These are phyloP conservation scores for Pandemis cinnamomeana DNA, from an alignment of 2,888 invertebrate genomes.

Conservation along the genomic window DNA sequence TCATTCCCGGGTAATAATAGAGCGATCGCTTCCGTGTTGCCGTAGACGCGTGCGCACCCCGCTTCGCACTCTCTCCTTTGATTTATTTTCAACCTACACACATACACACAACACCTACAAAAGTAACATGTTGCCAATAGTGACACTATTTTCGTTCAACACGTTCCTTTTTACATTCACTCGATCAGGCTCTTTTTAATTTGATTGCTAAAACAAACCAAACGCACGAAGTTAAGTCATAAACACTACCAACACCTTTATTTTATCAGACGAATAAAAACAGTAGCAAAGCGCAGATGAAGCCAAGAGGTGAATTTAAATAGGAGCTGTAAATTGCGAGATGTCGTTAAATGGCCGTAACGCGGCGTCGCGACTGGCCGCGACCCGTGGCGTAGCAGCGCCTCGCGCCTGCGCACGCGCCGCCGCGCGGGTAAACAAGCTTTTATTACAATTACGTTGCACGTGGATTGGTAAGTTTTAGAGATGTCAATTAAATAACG, in stretches of 20 bases:
- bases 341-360: conserved; percentile 10
- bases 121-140: conserved; percentile 5
- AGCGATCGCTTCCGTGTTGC: conserved; percentile 46
- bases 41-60: conserved; percentile 30
- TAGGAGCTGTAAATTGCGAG: conserved; percentile 5
- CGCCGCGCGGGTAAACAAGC: not conserved
- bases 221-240: not conserved
- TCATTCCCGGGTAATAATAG: conserved; percentile 46
- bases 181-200: not conserved
- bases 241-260: not conserved
- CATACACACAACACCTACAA: conserved; percentile 19
- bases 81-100: conserved; percentile 39
- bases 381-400: not conserved
- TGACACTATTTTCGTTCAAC: not conserved
- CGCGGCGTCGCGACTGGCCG: not conserved
- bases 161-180: not conserved
- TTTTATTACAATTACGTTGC: not conserved
- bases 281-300: not conserved
- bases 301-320: not conserved
- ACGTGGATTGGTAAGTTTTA: too few species aligned
- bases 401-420: not conserved
- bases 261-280: not conserved
- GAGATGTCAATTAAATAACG: too few species aligned
- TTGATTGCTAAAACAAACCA: not conserved
- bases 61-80: conserved; percentile 38